These are phyloP conservation scores for Hiodon tergisus DNA, from an alignment of 2,113 vertebrate species.

Conservation along the genomic window DNA sequence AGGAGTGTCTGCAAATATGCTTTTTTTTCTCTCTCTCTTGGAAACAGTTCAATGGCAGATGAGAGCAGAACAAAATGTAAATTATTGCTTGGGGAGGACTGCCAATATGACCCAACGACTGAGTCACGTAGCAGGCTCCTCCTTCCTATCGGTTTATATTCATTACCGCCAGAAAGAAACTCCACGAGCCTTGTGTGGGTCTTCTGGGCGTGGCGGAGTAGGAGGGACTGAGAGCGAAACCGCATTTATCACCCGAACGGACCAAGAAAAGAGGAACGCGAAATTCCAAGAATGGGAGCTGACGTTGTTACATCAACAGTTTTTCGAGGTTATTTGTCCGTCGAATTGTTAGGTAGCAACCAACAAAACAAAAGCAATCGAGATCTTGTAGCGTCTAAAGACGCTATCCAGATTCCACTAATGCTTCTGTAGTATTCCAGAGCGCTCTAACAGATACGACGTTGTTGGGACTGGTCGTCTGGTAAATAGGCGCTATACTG, in stretches of 20 bases:
- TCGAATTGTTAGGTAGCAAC: no score
- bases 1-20: constrained; percentile 52
- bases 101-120: constrained; percentile 22
- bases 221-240: constrained; percentile 8
- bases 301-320: no score
- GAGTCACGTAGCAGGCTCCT: constrained; percentile 32
- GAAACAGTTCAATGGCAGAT: constrained; percentile 45
- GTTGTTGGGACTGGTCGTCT: no score
- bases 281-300: no score
- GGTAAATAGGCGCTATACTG: background rate
- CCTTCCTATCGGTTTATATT: constrained; percentile 34
- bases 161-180: constrained; percentile 21
- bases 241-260: background rate
- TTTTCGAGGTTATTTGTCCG: no score
- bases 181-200: background rate
- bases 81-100: constrained; percentile 47
- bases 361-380: no score
- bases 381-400: no score
- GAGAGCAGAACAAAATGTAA: constrained; percentile 62
- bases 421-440: no score
- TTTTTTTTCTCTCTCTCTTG: constrained; percentile 22
- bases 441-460: background rate
- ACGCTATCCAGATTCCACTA: no score
- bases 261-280: background rate
- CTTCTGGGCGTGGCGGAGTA: constrained; percentile 28